A percentile compares a stretch with the other conserved stretches of the same genome.
Conservation (phyloP, 2,113 vertebrate genomes). For the Pteronura brasiliensis region DNA sequence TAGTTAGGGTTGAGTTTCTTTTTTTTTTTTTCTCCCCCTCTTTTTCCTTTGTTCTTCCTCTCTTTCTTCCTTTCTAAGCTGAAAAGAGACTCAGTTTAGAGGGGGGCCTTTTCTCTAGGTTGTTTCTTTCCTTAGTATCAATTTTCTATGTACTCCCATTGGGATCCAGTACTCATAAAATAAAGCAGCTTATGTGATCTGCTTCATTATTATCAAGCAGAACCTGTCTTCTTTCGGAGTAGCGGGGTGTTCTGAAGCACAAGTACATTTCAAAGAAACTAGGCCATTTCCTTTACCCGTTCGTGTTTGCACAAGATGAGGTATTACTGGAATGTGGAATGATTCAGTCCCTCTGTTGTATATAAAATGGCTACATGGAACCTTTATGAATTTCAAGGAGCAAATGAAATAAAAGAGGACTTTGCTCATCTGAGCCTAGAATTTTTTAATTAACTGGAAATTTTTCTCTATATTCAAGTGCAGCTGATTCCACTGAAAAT, state of each 20-base stretch:
- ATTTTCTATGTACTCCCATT: slow-evolving; percentile 55
- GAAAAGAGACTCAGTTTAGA: neutral
- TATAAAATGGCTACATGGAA: neutral
- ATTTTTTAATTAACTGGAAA: slow-evolving; percentile 56
- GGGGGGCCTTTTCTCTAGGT: slow-evolving; percentile 29
- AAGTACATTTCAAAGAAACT: slow-evolving; percentile 55
- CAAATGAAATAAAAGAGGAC: slow-evolving; percentile 32
- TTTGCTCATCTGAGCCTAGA: slow-evolving; percentile 30
- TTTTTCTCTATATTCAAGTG: slow-evolving; percentile 35
- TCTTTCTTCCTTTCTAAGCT: neutral
- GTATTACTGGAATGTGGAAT: slow-evolving; percentile 19
- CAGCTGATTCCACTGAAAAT: slow-evolving; percentile 31
- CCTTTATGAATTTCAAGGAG: neutral
- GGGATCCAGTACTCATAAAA: slow-evolving; percentile 70
- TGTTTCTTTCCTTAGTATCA: slow-evolving; percentile 71
- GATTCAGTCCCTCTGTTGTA: neutral
- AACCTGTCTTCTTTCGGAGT: slow-evolving; percentile 55
- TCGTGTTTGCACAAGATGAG: slow-evolving; percentile 54
- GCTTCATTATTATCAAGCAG: slow-evolving; percentile 72
- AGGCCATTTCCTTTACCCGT: slow-evolving; percentile 66
- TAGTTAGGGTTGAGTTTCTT: neutral
- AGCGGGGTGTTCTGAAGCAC: slow-evolving; percentile 70
- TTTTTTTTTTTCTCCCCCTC: neutral
- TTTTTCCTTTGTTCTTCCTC: neutral
- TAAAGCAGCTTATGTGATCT: slow-evolving; percentile 61